Base-by-base conservation (phyloP, 2,797 vertebrate species). In the Triplophysa yarkandensis region DNA sequence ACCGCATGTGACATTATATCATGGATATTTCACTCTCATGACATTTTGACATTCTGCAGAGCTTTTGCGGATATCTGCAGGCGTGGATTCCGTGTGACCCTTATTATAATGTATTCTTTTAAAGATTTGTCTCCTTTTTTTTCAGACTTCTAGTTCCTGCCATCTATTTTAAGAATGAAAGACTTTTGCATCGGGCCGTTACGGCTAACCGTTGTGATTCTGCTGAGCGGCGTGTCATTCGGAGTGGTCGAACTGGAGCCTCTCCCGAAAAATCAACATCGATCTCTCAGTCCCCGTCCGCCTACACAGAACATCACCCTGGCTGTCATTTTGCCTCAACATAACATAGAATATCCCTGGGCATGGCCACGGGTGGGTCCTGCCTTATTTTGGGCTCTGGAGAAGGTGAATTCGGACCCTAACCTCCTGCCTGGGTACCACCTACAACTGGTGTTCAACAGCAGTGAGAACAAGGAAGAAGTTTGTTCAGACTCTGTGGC, bases 331-430 rank as follows among this genome's bases (percentile, higher is more conserved):
- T 85, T 96, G 36, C 95, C 95, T 0, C 73, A 80, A 23, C 87
- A 69, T 46, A 97, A 97, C 87, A 92, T 92, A 0, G 89, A 89
- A 10, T 97, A 96, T 71, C 93, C 95, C 0, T 97, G 95, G 95
- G 93, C 95, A 4, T 95, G 94, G 95, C 93, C 92, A 2, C 90
- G 95, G 1, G 95, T 97, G 66, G 94, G 92, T 0, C 94, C 95
- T 0, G 95, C 94, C 0, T 88, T 97, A 0, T 6, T 77, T 2
- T 79, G 88, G 68, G 95, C 95, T 0, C 80, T 92, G n/a, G 82
- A 68, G 3, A 80, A 62, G 58, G 89, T 95, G 0, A 94, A 93
- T 67, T 74, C 87, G 0, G 91, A 88, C 4, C 88, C 86, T 0
- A 81, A 73, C 46, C 48, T 94, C 5, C 88, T 96, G 48, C 89